Percentiles rank a stretch among this genome's conserved stretches.
Evolutionary conservation across 2,888 invertebrate species (phyloP).

Genomic region (Synergus umbraculus): DNA sequence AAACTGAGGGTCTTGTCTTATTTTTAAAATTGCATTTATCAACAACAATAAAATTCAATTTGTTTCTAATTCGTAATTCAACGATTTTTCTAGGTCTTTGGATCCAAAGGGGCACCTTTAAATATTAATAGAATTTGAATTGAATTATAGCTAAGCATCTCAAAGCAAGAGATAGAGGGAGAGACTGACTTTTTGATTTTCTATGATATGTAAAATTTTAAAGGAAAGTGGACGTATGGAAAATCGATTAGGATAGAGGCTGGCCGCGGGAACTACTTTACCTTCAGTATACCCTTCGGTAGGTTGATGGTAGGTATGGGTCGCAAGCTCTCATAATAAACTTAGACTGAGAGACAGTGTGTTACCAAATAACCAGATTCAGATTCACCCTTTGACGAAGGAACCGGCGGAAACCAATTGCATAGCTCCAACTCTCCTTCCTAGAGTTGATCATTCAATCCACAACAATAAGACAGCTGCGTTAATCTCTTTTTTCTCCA

Average conservation of each 20-base stretch:
- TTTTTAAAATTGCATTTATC: not conserved
- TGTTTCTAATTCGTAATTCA: not conserved
- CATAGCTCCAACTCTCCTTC: slow-evolving; percentile 75
- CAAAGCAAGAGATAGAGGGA: not conserved
- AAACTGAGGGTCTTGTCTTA: not conserved
- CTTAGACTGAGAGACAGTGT: slow-evolving; percentile 75
- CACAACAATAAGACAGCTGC: slow-evolving; percentile 77
- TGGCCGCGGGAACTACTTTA: slow-evolving; percentile 78
- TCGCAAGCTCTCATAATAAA: slow-evolving; percentile 76
- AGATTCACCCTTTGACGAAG: slow-evolving; percentile 76
- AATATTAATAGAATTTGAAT: not conserved
- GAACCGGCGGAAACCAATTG: slow-evolving; percentile 75
- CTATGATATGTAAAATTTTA: slow-evolving; percentile 14
- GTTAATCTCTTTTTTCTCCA: slow-evolving; percentile 71
- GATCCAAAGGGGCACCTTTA: not conserved
- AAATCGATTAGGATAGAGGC: slow-evolving; percentile 67
- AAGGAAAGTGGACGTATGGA: slow-evolving; percentile 12
- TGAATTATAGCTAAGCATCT: not conserved
- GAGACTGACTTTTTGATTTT: not conserved
- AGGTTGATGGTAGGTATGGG: slow-evolving; percentile 76
- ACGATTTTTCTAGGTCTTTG: not conserved
- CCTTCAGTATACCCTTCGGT: slow-evolving; percentile 77
- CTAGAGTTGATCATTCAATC: slow-evolving; percentile 77
- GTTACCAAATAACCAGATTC: slow-evolving; percentile 77
- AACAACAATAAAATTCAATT: not conserved